Evolutionary conservation across 2,888 invertebrate species (phyloP), one percentile per base, ranked within the genome.

Genomic region (Diarsia mendica): DNA sequence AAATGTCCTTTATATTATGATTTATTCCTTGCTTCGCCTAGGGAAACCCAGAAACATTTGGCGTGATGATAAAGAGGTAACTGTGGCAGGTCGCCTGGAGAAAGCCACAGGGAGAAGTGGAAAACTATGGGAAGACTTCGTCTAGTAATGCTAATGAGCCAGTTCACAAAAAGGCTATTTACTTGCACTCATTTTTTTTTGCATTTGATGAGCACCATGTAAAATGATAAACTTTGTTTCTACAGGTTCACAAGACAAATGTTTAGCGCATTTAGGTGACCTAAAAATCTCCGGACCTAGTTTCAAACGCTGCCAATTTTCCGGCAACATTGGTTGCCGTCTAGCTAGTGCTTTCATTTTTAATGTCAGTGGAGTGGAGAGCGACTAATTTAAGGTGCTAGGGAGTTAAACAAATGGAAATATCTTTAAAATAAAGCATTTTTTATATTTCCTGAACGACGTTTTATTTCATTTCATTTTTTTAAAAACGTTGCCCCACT

Each of bases 241-340:
- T 44, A 33, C 23, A 9, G 11, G 11, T 23, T 18, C 2, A n/a
- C n/a, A 48, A 60, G 8, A 46, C 18, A 51, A 44, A 53, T 58
- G 46, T 18, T 33, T 55, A 48, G 46, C 28, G 23, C 3, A 83
- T 75, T 68, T 46, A 68, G 77, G 71, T 80, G 58, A 77, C 77
- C 80, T 44, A 51, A 77, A 77, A 77, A 77, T 73, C 39, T 53
- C 13, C 61, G 28, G 18, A 70, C 69, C 68, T 49, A 72, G 63
- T 71, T 77, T 39, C 48, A 63, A 58, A 53, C 8, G 61, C 46
- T 77, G 71, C 75, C 75, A 80, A 84, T 72, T 72, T 77, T 75
- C 71, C 46, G 39, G 65, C 63, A 72, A 70, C 46, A 66, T 15
- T 9, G 1, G 39, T n/a, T 18, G n/a, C 11, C 13, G 44, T 20